Evolutionary conservation across 2,113 vertebrate genomes (phyloP), one percentile per base, ranked within the genome.

Genomic region (Nestor notabilis): DNA sequence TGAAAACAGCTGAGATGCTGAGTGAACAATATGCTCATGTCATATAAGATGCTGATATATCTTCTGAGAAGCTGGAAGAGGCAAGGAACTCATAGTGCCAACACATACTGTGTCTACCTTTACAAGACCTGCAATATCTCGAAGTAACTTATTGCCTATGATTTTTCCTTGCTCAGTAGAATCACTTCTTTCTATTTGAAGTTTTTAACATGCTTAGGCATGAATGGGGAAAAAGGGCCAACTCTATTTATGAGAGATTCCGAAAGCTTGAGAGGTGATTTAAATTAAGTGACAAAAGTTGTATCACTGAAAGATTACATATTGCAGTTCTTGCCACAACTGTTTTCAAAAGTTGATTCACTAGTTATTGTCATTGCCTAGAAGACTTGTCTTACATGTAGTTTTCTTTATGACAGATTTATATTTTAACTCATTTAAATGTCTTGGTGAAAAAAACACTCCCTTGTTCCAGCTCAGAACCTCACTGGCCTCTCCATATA

Each of bases 121-220:
- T 87, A 83, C 33, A 83, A 76, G 33, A 70, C 77, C n/a, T 10
- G 4, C 39, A 81, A 80, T 76, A 79, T 83, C 20, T 78, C n/a
- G 10, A 39, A 23, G 37, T 78, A 85, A 88, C 78, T 83, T 89
- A 70, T 63, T 75, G n/a, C 68, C 46, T 43, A 39, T 2, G 5
- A 71, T 70, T 86, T 94, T 91, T 44, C 24, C 79, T 75, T 79
- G 37, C 28, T 93, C 53, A 70, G 43, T 90, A 65, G 35, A 88
- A 88, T 79, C 41, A 50, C 41, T 85, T 65, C 37, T 80, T 80
- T 71, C n/a, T 35, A 31, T 58, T 66, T 82, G 33, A 90, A 86
- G 33, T 79, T 70, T 84, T 86, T 85, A 94, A 65, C 68, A 66
- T 79, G 66, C 61, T 89, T 82, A 90, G 52, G 50, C 56, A 90